A percentile compares a stretch with the other conserved stretches of the same genome.
These are phyloP conservation scores for Xyrauchen texanus DNA, from an alignment of 2,113 vertebrate species.

Conservation along the genomic window DNA sequence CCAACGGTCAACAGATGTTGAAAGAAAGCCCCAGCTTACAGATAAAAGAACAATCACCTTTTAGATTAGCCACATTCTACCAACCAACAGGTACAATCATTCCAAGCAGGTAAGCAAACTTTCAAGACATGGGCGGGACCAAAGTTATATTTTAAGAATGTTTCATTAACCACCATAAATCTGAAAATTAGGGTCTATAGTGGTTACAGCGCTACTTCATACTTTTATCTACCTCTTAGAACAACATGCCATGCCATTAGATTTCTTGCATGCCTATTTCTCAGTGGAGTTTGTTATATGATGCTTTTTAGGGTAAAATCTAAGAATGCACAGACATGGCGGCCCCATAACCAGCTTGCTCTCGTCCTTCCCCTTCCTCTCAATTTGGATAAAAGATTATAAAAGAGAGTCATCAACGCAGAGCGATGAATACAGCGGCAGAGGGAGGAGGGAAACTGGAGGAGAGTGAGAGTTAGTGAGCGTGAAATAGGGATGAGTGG, in stretches of 20 bases:
- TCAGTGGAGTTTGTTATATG: neutral
- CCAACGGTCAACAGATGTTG: no score
- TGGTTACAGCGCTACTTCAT: neutral
- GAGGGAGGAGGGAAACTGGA: neutral
- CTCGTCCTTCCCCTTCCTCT: conserved; percentile 38
- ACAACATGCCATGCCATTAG: neutral
- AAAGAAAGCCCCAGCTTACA: no score
- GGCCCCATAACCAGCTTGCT: neutral
- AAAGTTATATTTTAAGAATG: no score
- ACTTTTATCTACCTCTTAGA: neutral
- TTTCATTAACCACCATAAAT: no score
- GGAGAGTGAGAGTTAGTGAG: neutral
- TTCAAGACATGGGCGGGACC: no score
- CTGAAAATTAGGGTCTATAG: no score
- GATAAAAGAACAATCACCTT: no score
- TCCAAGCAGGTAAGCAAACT: no score
- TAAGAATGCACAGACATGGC: conserved; percentile 15
- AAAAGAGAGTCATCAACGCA: conserved; percentile 7
- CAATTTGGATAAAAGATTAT: conserved; percentile 34
- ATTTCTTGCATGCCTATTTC: neutral
- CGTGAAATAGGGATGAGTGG: neutral
- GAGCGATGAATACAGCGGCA: neutral
- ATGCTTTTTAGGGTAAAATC: neutral
- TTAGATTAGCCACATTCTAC: no score
- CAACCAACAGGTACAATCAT: no score